Evolutionary conservation across 53 echinoderm and acorn worm genomes (phyloP).

Genomic region (Antedon mediterranea): DNA sequence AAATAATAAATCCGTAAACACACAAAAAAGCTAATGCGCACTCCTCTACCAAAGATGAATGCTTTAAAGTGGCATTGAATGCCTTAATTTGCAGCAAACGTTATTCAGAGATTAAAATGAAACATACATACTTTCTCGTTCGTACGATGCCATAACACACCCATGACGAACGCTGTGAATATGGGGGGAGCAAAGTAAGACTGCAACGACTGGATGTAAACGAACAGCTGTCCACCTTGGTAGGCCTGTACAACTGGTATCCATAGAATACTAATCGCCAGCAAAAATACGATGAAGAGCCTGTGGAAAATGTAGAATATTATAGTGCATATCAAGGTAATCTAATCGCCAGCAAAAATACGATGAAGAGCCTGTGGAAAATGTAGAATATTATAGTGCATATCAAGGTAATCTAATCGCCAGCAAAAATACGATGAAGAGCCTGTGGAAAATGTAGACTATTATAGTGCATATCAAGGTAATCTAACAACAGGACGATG

Average conservation of each 20-base stretch:
- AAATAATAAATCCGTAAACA: too few species aligned
- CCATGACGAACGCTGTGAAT: conserved; percentile 73
- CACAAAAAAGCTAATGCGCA: too few species aligned
- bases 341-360: conserved; percentile 51
- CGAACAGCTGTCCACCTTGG: conserved; percentile 82
- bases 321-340: too few species aligned
- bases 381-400: too few species aligned
- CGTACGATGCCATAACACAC: conserved; percentile 53
- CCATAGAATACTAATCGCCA: conserved; percentile 71
- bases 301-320: conserved; percentile 8
- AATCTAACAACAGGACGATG: too few species aligned
- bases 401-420: too few species aligned
- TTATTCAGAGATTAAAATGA: too few species aligned
- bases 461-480: too few species aligned
- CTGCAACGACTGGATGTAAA: conserved; percentile 86
- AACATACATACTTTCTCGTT: conserved; percentile 57
- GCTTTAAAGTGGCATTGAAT: too few species aligned
- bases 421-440: conserved; percentile 56
- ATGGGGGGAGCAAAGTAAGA: conserved; percentile 91
- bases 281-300: conserved; percentile 52
- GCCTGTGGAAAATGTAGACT: conserved; percentile 11
- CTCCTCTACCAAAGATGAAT: too few species aligned
- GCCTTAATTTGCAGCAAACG: too few species aligned
- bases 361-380: conserved; percentile 48
- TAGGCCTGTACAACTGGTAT: conserved; percentile 74